phyloP scores from a whole-genome alignment of 1,140 invertebrate species.

The Bilobella aurantiaca region DNA sequence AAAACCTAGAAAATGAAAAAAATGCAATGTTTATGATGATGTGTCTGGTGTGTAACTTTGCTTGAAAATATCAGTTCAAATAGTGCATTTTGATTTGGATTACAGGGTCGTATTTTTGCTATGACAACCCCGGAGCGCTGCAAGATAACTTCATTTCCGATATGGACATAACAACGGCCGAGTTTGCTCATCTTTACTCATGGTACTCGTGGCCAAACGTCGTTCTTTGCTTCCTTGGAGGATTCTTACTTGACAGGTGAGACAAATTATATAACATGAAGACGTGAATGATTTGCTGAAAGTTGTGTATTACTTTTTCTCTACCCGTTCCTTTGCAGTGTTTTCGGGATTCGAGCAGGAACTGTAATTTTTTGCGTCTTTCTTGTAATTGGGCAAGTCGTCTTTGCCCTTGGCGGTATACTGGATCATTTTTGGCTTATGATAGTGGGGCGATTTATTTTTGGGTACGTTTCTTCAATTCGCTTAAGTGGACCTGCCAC shows the following conservation, averaged over 20 bases:
- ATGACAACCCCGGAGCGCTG: constrained; percentile 88
- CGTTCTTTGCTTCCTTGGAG: constrained; percentile 87
- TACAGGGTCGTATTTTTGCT: constrained; percentile 94
- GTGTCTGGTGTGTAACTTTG: too few relatives aligned
- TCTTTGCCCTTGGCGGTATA: constrained; percentile 76
- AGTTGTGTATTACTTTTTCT: constrained; percentile 12
- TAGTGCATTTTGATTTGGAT: constrained; percentile 36
- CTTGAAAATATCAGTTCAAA: background rate
- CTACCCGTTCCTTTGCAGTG: constrained; percentile 48
- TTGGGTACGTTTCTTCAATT: constrained; percentile 71
- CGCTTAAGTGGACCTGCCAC: too few relatives aligned
- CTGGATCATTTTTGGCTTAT: constrained; percentile 76
- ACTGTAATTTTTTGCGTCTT: constrained; percentile 79
- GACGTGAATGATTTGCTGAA: too few relatives aligned
- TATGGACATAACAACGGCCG: constrained; percentile 63
- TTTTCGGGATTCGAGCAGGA: constrained; percentile 86
- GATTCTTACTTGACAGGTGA: constrained; percentile 82
- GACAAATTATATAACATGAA: constrained; percentile 12
- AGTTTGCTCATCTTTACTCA: constrained; percentile 82
- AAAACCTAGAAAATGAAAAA: too few relatives aligned
- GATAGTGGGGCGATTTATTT: constrained; percentile 88
- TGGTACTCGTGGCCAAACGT: constrained; percentile 98
- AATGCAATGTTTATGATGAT: too few relatives aligned
- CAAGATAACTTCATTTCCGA: constrained; percentile 77
- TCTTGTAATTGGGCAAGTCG: constrained; percentile 69